A percentile compares a stretch with the other conserved stretches of the same genome.
Conservation (phyloP, 2,113 vertebrate genomes). For the Anser brachyrhynchus region DNA sequence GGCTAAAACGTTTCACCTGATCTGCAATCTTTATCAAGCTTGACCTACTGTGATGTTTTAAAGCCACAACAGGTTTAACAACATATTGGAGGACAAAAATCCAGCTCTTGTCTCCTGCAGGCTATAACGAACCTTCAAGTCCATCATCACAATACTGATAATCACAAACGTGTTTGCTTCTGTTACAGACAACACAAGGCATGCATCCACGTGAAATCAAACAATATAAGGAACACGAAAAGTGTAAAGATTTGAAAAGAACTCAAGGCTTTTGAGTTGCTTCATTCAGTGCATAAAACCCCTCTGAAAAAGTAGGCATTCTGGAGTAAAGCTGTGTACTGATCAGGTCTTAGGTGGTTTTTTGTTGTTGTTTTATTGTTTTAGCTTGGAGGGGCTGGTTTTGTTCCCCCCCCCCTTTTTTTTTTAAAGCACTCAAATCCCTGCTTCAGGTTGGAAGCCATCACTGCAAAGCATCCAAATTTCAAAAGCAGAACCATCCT, state of each 20-base stretch:
- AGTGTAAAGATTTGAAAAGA: rapidly evolving
- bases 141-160: not conserved
- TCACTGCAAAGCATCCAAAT: not conserved
- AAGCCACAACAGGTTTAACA: not conserved
- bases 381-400: too few species aligned
- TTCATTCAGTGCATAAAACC: not conserved
- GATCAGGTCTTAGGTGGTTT: not conserved
- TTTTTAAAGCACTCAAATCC: not conserved
- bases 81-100: not conserved
- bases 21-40: not conserved
- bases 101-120: not conserved
- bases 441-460: not conserved
- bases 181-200: not conserved
- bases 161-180: rapidly evolving
- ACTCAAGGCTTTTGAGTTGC: not conserved
- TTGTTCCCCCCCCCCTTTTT: too few species aligned
- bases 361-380: too few species aligned
- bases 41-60: not conserved
- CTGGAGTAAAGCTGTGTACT: not conserved
- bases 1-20: not conserved
- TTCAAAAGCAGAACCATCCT: not conserved
- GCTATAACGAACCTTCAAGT: not conserved
- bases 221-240: rapidly evolving
- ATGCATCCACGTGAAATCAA: rapidly evolving
- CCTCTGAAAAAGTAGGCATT: not conserved